Conservation (phyloP, 2,888 invertebrate species). For the Aporophyla nigra region DNA sequence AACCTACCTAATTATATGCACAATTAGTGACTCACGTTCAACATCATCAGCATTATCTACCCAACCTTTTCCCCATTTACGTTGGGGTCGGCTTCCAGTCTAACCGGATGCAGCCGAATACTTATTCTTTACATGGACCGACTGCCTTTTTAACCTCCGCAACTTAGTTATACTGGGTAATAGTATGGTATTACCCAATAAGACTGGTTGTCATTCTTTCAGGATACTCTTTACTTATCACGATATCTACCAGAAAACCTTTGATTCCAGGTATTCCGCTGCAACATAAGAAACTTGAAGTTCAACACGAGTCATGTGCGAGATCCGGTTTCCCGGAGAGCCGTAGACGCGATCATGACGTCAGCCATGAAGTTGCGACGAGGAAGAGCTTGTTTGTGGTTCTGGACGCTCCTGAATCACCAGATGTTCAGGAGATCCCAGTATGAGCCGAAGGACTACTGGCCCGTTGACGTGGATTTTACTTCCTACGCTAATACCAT, state of each 20-base stretch:
- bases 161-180: too few relatives aligned
- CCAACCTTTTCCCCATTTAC: too few relatives aligned
- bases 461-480: slow-evolving; percentile 65
- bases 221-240: not conserved
- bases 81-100: too few relatives aligned
- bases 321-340: slow-evolving; percentile 80
- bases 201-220: too few relatives aligned
- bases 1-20: too few relatives aligned
- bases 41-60: too few relatives aligned
- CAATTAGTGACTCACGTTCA: not conserved
- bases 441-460: slow-evolving; percentile 76
- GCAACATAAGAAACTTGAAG: slow-evolving; percentile 81
- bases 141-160: too few relatives aligned
- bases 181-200: too few relatives aligned
- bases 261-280: slow-evolving; percentile 81
- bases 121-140: too few relatives aligned
- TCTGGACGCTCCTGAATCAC: slow-evolving; percentile 75
- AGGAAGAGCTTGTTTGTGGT: slow-evolving; percentile 79
- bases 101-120: too few relatives aligned
- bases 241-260: not conserved
- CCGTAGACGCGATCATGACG: slow-evolving; percentile 77
- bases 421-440: slow-evolving; percentile 74
- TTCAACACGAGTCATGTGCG: slow-evolving; percentile 77
- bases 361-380: slow-evolving; percentile 74
- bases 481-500: slow-evolving; percentile 53